Evolutionary conservation across 2,888 invertebrate species (phyloP).

Genomic region (Harpalus rubripes): DNA sequence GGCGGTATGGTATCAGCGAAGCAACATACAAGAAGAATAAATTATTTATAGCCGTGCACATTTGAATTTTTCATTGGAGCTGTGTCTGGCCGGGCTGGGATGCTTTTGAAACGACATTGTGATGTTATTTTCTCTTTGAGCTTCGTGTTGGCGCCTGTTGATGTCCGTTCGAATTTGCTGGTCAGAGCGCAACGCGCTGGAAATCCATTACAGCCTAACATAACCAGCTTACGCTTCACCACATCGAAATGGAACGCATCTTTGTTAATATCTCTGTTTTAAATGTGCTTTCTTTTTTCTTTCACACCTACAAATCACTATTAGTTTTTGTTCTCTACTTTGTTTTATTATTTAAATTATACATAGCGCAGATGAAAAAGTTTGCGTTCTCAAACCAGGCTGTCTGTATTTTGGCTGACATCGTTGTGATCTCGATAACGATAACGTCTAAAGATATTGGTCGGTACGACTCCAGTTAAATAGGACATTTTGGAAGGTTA

Average conservation of each 20-base stretch:
- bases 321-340: neutral
- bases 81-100: neutral
- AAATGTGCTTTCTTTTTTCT: constrained; percentile 10
- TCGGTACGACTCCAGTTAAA: too few relatives aligned
- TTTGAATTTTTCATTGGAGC: neutral
- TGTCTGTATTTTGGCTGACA: too few relatives aligned
- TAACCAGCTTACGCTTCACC: constrained; percentile 44
- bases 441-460: too few relatives aligned
- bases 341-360: neutral
- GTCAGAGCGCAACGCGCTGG: constrained; percentile 33
- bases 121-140: constrained; percentile 46
- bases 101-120: constrained; percentile 9
- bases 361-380: too few relatives aligned
- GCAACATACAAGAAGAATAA: neutral
- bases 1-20: neutral
- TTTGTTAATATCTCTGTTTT: constrained; percentile 44
- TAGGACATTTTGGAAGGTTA: too few relatives aligned
- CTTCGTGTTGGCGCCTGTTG: constrained; percentile 25
- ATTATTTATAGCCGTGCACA: constrained; percentile 2
- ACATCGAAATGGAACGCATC: constrained; percentile 33
- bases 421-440: too few relatives aligned
- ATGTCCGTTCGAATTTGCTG: constrained; percentile 55
- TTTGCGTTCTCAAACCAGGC: too few relatives aligned
- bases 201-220: constrained; percentile 42
- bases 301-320: neutral